These are phyloP conservation scores for Chloroclystis v-ata DNA, from an alignment of 2,888 invertebrate genomes.

Conservation along the genomic window DNA sequence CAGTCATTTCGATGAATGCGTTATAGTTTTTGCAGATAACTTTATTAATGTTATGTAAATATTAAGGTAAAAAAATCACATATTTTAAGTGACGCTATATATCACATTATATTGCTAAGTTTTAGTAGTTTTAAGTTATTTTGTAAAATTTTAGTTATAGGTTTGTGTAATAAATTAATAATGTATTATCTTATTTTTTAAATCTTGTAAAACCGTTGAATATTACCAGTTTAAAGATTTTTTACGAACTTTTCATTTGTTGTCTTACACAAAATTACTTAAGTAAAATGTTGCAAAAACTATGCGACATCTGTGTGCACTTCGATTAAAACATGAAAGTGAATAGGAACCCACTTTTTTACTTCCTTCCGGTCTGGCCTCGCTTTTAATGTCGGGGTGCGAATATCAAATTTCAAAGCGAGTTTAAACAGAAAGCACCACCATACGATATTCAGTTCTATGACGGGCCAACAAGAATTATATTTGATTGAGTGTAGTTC, in stretches of 20 bases:
- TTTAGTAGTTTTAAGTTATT: too few species aligned
- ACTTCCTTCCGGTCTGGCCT: conserved; percentile 74
- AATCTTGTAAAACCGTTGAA: too few species aligned
- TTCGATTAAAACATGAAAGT: conserved; percentile 68
- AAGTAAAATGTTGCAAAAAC: conserved; percentile 27
- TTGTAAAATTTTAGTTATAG: too few species aligned
- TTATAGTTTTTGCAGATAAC: too few species aligned
- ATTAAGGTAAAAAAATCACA: too few species aligned
- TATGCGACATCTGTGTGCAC: conserved; percentile 61
- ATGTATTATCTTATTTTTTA: too few species aligned
- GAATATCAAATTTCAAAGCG: conserved; percentile 69
- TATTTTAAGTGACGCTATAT: too few species aligned
- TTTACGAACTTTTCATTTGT: too few species aligned
- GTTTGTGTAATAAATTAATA: too few species aligned
- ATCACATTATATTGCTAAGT: too few species aligned
- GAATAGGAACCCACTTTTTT: conserved; percentile 68
- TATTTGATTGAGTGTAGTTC: conserved; percentile 22
- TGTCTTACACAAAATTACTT: background rate
- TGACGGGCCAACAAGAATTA: conserved; percentile 26
- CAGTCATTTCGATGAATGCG: background rate
- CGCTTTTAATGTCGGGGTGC: conserved; percentile 69
- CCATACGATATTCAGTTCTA: conserved; percentile 28
- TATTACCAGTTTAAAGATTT: too few species aligned
- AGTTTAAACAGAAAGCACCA: conserved; percentile 26
- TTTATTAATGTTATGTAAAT: too few species aligned